Evolutionary conservation across 2,797 vertebrate genomes (phyloP), one percentile per base, ranked within the genome.

Genomic region (Acanthis flammea): DNA sequence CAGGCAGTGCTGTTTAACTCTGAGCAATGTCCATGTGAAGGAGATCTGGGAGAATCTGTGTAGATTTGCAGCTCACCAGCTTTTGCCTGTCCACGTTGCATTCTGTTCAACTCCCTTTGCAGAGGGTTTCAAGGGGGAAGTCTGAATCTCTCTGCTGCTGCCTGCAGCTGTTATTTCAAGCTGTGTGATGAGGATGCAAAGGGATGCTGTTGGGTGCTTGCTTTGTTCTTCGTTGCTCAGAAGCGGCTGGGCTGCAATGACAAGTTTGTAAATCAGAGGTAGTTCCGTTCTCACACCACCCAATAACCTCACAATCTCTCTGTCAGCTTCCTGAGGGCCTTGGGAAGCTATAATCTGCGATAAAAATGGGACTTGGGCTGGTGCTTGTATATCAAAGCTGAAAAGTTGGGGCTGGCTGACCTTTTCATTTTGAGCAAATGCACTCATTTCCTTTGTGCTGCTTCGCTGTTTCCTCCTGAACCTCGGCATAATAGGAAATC

Each of bases 221-320:
- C 94, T 93, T 94, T 92, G 74, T 78, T 92, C 88, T 62, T 41
- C 53, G 1, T 41, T 9, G 54, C 82, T 19, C 93, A 89, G 50
- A 55, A 71, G 76, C 28, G 83, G 72, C 78, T 60, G 45, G 30
- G 90, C 92, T 80, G 89, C 94, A 81, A 78, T 66, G 88, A 76
- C 82, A 79, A 55, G 65, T 96, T 79, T 92, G 92, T 92, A 96
- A 95, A 91, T 94, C 82, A 75, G 8, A 25, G 79, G 47, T 35
- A 83, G 93, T 96, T 97, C 91, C 91, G 91, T 96, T 96, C 95
- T 93, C 93, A 95, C 88, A 95, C 83, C 90, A 70, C 91, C 94
- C 92, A 72, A 58, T 76, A 91, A 92, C 96, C 88, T 94, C 55
- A 55, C 90, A 94, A 75, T 90, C 93, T 72, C 87, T 57, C 67